Evolutionary conservation across 2,888 invertebrate species (phyloP).

Genomic region (Tribolium freemani): DNA sequence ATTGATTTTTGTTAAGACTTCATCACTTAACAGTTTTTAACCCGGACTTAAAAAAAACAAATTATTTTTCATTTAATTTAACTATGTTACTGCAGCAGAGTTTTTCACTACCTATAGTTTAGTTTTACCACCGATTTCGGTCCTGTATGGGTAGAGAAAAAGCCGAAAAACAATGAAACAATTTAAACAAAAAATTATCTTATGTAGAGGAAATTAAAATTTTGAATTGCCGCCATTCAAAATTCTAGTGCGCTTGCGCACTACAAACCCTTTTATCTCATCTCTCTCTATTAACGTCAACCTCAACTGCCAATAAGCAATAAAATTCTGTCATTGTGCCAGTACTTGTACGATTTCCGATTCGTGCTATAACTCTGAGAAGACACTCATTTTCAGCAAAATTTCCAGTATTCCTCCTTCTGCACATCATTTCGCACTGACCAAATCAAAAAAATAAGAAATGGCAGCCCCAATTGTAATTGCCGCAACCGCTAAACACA

Average conservation of each 20-base stretch:
- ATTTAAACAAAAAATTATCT: too few relatives aligned
- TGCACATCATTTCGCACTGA: background rate
- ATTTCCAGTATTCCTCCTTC: background rate
- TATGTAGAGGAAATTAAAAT: too few relatives aligned
- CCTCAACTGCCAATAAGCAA: slow-evolving; percentile 14
- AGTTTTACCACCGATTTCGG: too few relatives aligned
- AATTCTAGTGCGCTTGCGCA: background rate
- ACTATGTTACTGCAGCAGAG: too few relatives aligned
- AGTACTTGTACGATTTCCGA: background rate
- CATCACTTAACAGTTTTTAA: too few relatives aligned
- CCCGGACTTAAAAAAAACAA: too few relatives aligned
- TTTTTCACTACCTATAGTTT: too few relatives aligned
- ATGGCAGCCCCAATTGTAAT: slow-evolving; percentile 79
- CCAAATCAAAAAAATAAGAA: background rate
- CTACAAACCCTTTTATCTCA: background rate
- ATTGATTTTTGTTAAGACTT: too few relatives aligned
- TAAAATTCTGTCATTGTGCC: background rate
- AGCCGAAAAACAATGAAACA: too few relatives aligned
- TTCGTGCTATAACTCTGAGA: background rate
- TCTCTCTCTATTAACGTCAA: slow-evolving; percentile 12
- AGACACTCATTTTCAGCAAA: background rate
- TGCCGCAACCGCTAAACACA: slow-evolving; percentile 86
- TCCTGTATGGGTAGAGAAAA: too few relatives aligned
- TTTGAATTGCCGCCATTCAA: slow-evolving; percentile 1
- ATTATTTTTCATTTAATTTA: too few relatives aligned